Percentiles rank a stretch among this genome's conserved stretches.
Conservation (phyloP, 2,797 vertebrate genomes). For the Brachyrhaphis roseni region DNA sequence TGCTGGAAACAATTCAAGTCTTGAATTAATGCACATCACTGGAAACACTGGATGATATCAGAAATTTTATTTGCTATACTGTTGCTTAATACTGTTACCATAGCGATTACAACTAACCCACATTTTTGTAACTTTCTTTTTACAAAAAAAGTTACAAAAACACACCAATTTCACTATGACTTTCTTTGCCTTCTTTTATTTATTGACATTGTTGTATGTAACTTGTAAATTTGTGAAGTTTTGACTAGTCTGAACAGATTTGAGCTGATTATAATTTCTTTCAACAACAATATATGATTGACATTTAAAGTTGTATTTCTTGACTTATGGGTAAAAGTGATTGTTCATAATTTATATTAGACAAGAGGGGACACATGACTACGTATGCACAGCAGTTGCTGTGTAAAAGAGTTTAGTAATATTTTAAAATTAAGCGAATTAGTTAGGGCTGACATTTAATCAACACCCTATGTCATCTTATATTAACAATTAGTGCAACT, state of each 20-base stretch:
- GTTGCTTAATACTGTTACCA: not conserved
- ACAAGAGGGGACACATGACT: not conserved
- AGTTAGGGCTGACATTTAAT: not conserved
- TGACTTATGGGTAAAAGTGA: not conserved
- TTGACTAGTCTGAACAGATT: not conserved
- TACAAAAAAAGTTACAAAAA: too few relatives aligned
- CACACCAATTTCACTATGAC: too few relatives aligned
- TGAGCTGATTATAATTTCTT: not conserved
- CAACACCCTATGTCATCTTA: not conserved
- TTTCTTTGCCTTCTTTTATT: too few relatives aligned
- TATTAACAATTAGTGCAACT: not conserved
- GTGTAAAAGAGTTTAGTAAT: not conserved
- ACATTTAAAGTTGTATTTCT: not conserved
- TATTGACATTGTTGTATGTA: too few relatives aligned
- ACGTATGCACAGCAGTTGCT: not conserved
- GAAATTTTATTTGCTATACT: not conserved
- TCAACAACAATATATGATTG: not conserved
- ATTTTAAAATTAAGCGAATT: not conserved
- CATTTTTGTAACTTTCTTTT: not conserved
- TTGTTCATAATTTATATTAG: not conserved
- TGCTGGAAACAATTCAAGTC: not conserved
- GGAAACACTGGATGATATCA: not conserved
- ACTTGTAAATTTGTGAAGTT: not conserved
- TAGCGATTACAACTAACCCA: not conserved
- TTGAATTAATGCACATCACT: conserved; percentile 1